Conservation (phyloP, 2,113 vertebrate genomes). For the Scomber scombrus region DNA sequence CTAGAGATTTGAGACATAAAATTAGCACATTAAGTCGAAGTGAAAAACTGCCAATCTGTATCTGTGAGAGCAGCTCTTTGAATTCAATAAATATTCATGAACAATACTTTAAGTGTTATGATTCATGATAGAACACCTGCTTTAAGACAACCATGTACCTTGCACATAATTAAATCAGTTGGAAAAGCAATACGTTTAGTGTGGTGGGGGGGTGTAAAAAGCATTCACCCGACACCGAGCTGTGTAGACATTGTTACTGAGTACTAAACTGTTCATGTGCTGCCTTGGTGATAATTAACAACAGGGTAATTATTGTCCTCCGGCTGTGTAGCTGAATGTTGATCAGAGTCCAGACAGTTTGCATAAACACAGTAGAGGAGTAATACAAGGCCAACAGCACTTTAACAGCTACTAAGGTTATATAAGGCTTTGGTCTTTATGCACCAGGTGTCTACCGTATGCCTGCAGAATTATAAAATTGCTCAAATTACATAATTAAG, state of each 20-base stretch:
- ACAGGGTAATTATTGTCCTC: constrained; percentile 8
- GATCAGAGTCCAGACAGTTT: neutral
- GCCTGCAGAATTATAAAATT: too few species aligned
- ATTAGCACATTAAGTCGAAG: constrained; percentile 23
- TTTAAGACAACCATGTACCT: constrained; percentile 5
- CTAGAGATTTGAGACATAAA: constrained; percentile 75
- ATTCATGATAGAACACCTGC: constrained; percentile 10
- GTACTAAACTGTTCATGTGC: constrained; percentile 13
- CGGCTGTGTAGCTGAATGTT: neutral
- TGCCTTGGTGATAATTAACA: constrained; percentile 40
- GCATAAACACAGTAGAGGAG: neutral
- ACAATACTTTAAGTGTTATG: neutral
- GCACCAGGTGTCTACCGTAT: neutral
- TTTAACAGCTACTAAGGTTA: neutral
- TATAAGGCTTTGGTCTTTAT: neutral
- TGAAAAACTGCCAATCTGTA: constrained; percentile 2
- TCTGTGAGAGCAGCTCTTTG: neutral
- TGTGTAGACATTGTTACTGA: constrained; percentile 27
- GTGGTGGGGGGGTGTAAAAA: constrained; percentile 2
- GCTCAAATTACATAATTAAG: too few species aligned
- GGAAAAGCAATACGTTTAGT: constrained; percentile 15
- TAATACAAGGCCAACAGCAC: neutral
- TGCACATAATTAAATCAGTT: constrained; percentile 43
- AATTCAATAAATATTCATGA: neutral
- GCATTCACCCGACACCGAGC: constrained; percentile 1